A percentile compares a stretch with the other conserved stretches of the same genome.
phyloP scores from a whole-genome alignment of 2,797 vertebrate genomes.

The Pseudomugil tenellus region DNA sequence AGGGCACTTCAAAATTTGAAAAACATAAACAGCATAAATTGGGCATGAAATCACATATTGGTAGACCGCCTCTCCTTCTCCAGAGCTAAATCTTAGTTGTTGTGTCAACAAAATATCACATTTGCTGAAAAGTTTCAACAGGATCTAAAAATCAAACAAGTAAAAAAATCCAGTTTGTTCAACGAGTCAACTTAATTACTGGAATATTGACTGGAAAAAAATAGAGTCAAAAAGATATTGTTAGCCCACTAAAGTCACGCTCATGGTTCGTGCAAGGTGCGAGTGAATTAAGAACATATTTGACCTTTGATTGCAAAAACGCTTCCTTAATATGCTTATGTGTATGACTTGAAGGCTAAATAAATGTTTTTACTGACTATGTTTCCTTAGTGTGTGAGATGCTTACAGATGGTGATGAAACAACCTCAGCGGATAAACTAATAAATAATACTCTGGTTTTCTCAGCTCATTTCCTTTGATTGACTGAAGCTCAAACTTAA shows the following conservation, averaged over 20 bases:
- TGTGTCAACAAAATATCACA: not conserved
- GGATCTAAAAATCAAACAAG: not conserved
- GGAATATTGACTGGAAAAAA: too few relatives aligned
- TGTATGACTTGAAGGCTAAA: conserved; percentile 29
- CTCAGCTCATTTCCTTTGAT: conserved; percentile 80
- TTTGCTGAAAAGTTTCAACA: not conserved
- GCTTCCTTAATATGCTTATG: conserved; percentile 28
- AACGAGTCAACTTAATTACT: too few relatives aligned
- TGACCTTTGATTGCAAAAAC: conserved; percentile 21
- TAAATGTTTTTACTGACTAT: conserved; percentile 33
- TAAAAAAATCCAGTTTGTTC: too few relatives aligned
- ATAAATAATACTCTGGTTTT: conserved; percentile 75
- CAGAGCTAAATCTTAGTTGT: not conserved
- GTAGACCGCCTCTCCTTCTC: not conserved
- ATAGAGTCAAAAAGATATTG: not conserved
- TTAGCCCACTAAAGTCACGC: not conserved
- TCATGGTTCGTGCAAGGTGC: conserved; percentile 11
- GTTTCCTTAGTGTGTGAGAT: conserved; percentile 41
- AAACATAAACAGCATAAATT: not conserved
- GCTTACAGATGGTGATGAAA: conserved; percentile 54
- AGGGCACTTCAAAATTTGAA: not conserved
- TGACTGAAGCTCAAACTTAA: conserved; percentile 74
- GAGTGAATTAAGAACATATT: conserved; percentile 19
- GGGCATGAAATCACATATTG: not conserved
- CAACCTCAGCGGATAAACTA: conserved; percentile 59